These are phyloP conservation scores for Lucilia cuprina DNA, from an alignment of 1,140 invertebrate species.

Conservation along the genomic window DNA sequence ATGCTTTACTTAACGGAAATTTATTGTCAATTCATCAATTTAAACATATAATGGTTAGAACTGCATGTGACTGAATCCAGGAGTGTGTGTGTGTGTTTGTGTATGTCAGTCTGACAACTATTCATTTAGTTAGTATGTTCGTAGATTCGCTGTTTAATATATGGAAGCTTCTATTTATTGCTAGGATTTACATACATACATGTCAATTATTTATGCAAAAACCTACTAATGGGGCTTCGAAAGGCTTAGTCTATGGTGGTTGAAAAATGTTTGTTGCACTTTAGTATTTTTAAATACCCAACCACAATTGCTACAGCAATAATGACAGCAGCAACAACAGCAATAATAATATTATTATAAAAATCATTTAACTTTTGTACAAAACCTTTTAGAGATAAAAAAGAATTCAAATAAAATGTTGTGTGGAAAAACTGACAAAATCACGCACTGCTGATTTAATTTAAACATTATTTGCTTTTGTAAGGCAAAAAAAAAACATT, in stretches of 20 bases:
- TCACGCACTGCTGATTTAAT: conserved; percentile 34
- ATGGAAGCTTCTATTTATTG: neutral
- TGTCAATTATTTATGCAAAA: conserved; percentile 30
- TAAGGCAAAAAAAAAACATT: neutral
- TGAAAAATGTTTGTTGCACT: conserved; percentile 16
- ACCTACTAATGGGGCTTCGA: neutral
- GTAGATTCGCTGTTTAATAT: neutral
- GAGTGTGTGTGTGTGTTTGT: neutral
- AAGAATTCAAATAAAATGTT: neutral
- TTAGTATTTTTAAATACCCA: too few species aligned
- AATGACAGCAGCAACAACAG: neutral
- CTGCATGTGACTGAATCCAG: too few species aligned
- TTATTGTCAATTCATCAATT: conserved; percentile 29
- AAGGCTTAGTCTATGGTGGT: neutral
- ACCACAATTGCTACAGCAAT: too few species aligned
- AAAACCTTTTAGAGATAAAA: neutral
- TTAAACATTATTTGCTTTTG: conserved; percentile 26
- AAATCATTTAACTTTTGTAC: conserved; percentile 33
- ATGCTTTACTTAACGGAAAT: conserved; percentile 30
- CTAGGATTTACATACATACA: conserved; percentile 20
- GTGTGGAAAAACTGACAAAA: conserved; percentile 27
- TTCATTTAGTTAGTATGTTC: neutral
- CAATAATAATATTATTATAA: neutral
- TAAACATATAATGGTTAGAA: neutral
- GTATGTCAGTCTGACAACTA: neutral